Evolutionary conservation across 2,888 invertebrate species (phyloP).

Genomic region (Neelides folsomi): DNA sequence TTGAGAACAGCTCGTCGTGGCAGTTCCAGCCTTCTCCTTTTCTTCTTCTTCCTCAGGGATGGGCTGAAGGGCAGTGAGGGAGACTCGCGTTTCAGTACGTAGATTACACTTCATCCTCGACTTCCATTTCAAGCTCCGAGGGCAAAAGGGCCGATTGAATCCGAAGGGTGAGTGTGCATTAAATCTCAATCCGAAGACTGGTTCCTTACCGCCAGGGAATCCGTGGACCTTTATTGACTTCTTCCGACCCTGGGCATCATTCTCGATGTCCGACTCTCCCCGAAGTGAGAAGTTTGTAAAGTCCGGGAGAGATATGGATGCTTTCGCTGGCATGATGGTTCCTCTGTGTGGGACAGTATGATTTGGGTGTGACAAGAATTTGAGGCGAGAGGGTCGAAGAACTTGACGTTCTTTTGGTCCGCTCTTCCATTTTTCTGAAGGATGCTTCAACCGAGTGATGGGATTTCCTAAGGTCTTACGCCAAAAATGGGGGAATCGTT

Average conservation of each 20-base stretch:
- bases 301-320: background rate
- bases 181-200: background rate
- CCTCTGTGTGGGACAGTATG: too few relatives aligned
- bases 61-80: slow-evolving; percentile 12
- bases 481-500: slow-evolving; percentile 23
- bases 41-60: slow-evolving; percentile 20
- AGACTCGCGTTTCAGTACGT: slow-evolving; percentile 6
- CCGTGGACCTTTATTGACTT: background rate
- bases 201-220: background rate
- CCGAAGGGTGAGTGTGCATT: background rate
- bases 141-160: slow-evolving; percentile 4
- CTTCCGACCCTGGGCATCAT: background rate
- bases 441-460: slow-evolving; percentile 12
- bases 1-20: slow-evolving; percentile 23
- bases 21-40: background rate
- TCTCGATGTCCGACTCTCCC: background rate
- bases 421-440: background rate
- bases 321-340: too few relatives aligned
- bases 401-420: slow-evolving; percentile 6
- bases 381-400: slow-evolving; percentile 16
- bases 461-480: slow-evolving; percentile 17
- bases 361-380: slow-evolving; percentile 4
- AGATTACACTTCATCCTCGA: slow-evolving; percentile 12
- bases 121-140: slow-evolving; percentile 7
- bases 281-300: background rate